Conservation (phyloP, 2,113 vertebrate genomes). For the Mus pahari region DNA sequence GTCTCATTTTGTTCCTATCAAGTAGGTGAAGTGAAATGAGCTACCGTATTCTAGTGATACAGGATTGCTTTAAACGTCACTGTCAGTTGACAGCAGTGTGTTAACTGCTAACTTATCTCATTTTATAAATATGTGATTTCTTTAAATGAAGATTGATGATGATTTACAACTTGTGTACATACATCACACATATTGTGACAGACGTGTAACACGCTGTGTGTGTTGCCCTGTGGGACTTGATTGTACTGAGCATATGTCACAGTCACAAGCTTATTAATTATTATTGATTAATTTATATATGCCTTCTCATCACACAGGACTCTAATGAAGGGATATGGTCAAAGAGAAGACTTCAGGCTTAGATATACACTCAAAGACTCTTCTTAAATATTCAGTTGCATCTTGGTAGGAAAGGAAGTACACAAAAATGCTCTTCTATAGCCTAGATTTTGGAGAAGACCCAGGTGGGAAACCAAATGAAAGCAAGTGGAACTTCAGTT, state of each 20-base stretch:
- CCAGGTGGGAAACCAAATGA: slow-evolving; percentile 66
- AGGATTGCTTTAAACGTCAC: background rate
- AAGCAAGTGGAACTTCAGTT: slow-evolving; percentile 62
- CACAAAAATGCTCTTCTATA: slow-evolving; percentile 39
- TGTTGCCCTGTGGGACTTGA: slow-evolving; percentile 66
- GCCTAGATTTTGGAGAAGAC: slow-evolving; percentile 62
- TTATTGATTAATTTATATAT: slow-evolving; percentile 70
- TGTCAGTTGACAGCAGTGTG: slow-evolving; percentile 53
- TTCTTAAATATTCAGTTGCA: slow-evolving; percentile 34
- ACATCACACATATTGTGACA: slow-evolving; percentile 73
- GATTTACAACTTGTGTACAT: slow-evolving; percentile 65
- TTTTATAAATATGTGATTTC: slow-evolving; percentile 70
- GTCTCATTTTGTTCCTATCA: too few relatives aligned
- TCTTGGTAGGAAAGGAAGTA: slow-evolving; percentile 34
- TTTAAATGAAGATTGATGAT: slow-evolving; percentile 74
- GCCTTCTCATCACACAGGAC: background rate
- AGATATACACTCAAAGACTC: background rate
- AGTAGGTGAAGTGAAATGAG: background rate
- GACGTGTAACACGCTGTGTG: slow-evolving; percentile 50
- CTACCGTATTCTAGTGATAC: background rate
- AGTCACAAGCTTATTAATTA: slow-evolving; percentile 75
- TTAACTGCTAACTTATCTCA: slow-evolving; percentile 39
- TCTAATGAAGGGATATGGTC: slow-evolving; percentile 20
- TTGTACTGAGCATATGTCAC: slow-evolving; percentile 69
- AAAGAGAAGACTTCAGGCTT: slow-evolving; percentile 36